Evolutionary conservation across 1,140 invertebrate genomes (phyloP), one percentile per base, ranked within the genome.

Genomic region (Sitophilus oryzae): DNA sequence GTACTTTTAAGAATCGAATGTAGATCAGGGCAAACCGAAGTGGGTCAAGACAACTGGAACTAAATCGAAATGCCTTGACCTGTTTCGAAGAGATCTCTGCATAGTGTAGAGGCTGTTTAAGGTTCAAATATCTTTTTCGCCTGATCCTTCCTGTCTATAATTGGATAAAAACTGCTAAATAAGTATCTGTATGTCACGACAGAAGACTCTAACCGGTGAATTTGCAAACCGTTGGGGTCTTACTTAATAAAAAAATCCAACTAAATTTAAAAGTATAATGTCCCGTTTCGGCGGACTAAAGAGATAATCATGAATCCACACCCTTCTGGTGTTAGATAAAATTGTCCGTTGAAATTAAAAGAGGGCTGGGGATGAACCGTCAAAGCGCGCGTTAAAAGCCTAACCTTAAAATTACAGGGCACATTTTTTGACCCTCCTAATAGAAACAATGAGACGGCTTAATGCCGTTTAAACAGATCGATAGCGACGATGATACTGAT

Each of bases 381-480:
- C 25, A 11, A 11, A 6, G 25, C n/a, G 25, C 25, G 46, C 45
- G 53, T 49, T 56, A 56, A 56, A 56, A 56, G 53, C 53, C 53
- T 49, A 40, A 56, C 53, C 53, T 48, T 49, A 49, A 56, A 56
- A 56, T 56, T 56, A 56, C 53, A 56, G 41, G 53, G 53, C 53
- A 44, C 25, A 49, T 56, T 54, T 56, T 56, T 48, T 25, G 25
- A 11, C 11, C 45, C 53, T 46, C 34, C 46, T 56, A 56, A 56
- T 56, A 43, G 53, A 56, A 40, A 56, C 53, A 56, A 56, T 49
- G 53, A 56, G 45, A 49, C 44, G 21, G 53, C 38, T 30, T 56
- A 56, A 56, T 56, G 53, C 53, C 43, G 21, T 49, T 49, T 49
- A 56, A 56, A 56, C 47, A 49, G 25, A 49, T 43, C 25, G 44